Base-by-base conservation (phyloP, 1,140 invertebrate species). In the Neotoxoptera formosana region DNA sequence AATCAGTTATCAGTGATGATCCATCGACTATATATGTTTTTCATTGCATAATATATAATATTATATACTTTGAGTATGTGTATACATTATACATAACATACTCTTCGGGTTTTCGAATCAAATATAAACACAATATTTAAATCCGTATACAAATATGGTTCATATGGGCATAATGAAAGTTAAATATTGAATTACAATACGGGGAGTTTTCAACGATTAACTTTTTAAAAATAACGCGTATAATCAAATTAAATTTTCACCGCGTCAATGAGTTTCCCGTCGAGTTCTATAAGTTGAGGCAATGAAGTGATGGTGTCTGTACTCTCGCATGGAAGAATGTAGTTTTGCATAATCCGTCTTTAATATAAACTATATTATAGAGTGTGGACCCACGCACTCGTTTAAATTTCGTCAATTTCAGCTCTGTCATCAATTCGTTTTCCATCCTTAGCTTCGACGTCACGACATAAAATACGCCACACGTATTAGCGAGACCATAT, bases 301-400 rank as follows among this genome's bases (percentile, higher is more conserved):
- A 90, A 90, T 60, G 88, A 60, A 90, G 34, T 45, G 51, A 21
- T 56, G 51, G 21, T 56, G 36, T 60, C 34, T 53, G 21, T 89
- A 56, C 23, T 90, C 34, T 60, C 53, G 53, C 23, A 60, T 30
- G 88, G 53, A 41, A 90, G 88, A 90, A 90, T 90, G 88, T 36
- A 90, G 53, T 90, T 90, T 90, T 60, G 36, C 88, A 90, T 60
- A 90, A 14, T 60, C 51, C 23, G 34, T 25, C 34, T 90, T 90
- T 41, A 90, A 60, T 60, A 89, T 83, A 7, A 34, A 34, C 86
- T 48, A 34, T n/a, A n/a, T n/a, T n/a, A n/a, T n/a, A 53, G 87
- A 53, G 20, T 53, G n/a, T 53, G 47, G 23, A 47, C n/a, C 21
- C 48, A 53, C 8, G n/a, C n/a, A 89, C 20, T 53, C 87, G 48